Evolutionary conservation across 2,888 invertebrate species (phyloP).

Genomic region (Brachylomia viminalis): DNA sequence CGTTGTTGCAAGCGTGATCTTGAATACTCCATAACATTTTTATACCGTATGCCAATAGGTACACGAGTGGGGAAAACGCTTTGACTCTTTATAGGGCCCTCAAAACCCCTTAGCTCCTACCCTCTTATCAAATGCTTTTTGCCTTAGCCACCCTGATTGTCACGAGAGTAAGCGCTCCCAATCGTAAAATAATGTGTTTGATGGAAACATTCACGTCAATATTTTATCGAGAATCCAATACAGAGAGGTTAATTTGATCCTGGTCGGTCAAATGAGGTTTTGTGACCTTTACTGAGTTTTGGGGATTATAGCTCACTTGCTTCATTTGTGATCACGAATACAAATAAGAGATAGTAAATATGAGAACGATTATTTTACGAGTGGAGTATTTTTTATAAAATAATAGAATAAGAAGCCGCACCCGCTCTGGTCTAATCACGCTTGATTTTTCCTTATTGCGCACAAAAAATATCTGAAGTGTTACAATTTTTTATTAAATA

Average conservation of each 20-base stretch:
- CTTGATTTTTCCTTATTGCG: slow-evolving; percentile 30
- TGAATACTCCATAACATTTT: slow-evolving; percentile 47
- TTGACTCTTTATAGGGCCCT: slow-evolving; percentile 62
- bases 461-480: slow-evolving; percentile 24
- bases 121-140: slow-evolving; percentile 65
- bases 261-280: slow-evolving; percentile 8
- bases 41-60: slow-evolving; percentile 49
- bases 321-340: slow-evolving; percentile 22
- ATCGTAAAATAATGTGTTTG: slow-evolving; percentile 58
- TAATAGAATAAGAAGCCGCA: slow-evolving; percentile 9
- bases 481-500: slow-evolving; percentile 45
- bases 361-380: neutral
- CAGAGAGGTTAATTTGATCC: slow-evolving; percentile 22
- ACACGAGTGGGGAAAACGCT: slow-evolving; percentile 49
- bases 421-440: neutral
- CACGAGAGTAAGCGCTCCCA: slow-evolving; percentile 51
- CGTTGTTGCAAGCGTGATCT: slow-evolving; percentile 35
- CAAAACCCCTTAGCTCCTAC: slow-evolving; percentile 60
- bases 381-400: slow-evolving; percentile 6
- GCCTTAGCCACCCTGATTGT: slow-evolving; percentile 58
- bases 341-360: slow-evolving; percentile 6
- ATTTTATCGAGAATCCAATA: slow-evolving; percentile 34
- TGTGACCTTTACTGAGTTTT: slow-evolving; percentile 16
- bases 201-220: slow-evolving; percentile 42
- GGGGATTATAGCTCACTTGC: slow-evolving; percentile 15